Conservation (phyloP, 1,140 invertebrate genomes). For the Zaprionus nigranus region DNA sequence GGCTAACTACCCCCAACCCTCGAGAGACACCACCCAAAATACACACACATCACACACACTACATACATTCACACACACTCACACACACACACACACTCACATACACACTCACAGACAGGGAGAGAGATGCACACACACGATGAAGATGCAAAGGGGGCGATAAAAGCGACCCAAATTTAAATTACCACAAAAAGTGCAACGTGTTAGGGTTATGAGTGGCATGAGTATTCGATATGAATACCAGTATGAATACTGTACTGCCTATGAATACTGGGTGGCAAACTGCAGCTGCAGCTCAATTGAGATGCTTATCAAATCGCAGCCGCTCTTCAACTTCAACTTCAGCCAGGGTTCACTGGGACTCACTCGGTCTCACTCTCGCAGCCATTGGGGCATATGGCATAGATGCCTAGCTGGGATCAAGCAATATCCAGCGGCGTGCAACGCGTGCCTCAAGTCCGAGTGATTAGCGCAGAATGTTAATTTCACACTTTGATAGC, state of each 20-base stretch:
- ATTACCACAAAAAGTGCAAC: constrained; percentile 70
- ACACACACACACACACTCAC: not conserved
- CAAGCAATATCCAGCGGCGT: constrained; percentile 2
- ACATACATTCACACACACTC: not conserved
- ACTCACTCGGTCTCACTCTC: not conserved
- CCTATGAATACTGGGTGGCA: constrained; percentile 5
- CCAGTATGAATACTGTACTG: constrained; percentile 20
- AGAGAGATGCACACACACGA: not conserved
- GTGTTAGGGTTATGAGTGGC: constrained; percentile 8
- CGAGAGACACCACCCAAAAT: not conserved
- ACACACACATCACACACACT: not conserved
- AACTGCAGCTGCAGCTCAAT: constrained; percentile 30
- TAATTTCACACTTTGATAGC: constrained; percentile 80
- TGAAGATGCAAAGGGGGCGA: constrained; percentile 40
- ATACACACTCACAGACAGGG: not conserved
- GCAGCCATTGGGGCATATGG: too few species aligned
- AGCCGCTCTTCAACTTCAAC: constrained; percentile 3
- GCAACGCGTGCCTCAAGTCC: constrained; percentile 63
- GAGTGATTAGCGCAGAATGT: constrained; percentile 75
- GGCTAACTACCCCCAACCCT: constrained; percentile 21
- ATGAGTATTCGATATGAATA: constrained; percentile 4
- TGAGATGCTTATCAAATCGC: constrained; percentile 40
- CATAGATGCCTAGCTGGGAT: not conserved
- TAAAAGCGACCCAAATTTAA: constrained; percentile 63
- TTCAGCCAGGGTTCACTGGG: not conserved